Evolutionary conservation across 2,888 invertebrate genomes (phyloP).

Genomic region (Chromoteleia sp.): DNA sequence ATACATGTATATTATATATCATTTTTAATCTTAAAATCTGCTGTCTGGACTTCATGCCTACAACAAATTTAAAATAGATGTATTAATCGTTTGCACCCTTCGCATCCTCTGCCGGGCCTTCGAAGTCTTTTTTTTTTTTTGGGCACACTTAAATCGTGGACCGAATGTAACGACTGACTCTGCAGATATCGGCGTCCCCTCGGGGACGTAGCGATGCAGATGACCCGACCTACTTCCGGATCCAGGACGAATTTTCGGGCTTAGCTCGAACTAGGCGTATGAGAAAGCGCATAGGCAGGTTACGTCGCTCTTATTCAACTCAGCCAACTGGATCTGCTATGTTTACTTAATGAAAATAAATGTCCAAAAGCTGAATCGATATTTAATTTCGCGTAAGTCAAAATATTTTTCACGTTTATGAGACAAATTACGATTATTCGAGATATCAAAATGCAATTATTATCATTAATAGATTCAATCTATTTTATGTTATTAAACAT

Average conservation of each 20-base stretch:
- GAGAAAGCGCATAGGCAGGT: slow-evolving; percentile 60
- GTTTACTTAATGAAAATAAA: slow-evolving; percentile 71
- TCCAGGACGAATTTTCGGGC: slow-evolving; percentile 79
- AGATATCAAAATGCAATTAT: no score
- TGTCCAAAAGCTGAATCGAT: slow-evolving; percentile 43
- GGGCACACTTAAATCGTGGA: slow-evolving; percentile 62
- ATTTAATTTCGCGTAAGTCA: slow-evolving; percentile 32
- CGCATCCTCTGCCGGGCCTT: no score
- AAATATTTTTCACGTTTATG: slow-evolving; percentile 9
- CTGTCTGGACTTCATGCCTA: no score
- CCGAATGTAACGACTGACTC: slow-evolving; percentile 72
- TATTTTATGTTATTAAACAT: no score
- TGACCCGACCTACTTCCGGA: slow-evolving; percentile 83
- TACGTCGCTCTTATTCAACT: slow-evolving; percentile 66
- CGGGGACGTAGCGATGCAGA: slow-evolving; percentile 77
- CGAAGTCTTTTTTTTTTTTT: slow-evolving; percentile 45
- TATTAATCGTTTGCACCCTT: no score
- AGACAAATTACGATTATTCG: background rate
- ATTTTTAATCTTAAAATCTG: no score
- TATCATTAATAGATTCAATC: no score
- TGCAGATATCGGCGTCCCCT: slow-evolving; percentile 73
- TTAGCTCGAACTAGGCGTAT: slow-evolving; percentile 61
- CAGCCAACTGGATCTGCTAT: slow-evolving; percentile 69
- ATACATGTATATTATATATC: no score
- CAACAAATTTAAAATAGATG: no score